These are phyloP conservation scores for Xestia sexstrigata DNA, from an alignment of 2,888 invertebrate genomes.

Conservation along the genomic window DNA sequence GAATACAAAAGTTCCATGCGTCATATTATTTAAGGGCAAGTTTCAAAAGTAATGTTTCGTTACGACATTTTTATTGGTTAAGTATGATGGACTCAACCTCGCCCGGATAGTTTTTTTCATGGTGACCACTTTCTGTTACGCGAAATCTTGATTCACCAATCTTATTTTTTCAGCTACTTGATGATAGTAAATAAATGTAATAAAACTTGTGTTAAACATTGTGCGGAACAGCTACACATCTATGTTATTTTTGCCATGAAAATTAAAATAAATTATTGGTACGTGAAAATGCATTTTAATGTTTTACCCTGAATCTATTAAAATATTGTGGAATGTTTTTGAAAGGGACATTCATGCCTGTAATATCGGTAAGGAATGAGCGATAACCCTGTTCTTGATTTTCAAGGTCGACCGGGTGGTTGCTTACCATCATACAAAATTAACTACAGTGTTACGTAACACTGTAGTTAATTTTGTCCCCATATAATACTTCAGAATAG, in stretches of 20 bases:
- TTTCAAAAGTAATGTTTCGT: not conserved
- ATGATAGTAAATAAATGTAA: slow-evolving; percentile 23
- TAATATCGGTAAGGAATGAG: not conserved
- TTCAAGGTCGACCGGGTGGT: not conserved
- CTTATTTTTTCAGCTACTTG: not conserved
- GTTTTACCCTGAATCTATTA: slow-evolving; percentile 14
- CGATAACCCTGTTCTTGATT: not conserved
- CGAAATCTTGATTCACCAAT: not conserved
- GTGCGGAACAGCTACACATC: slow-evolving; percentile 71
- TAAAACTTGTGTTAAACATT: slow-evolving; percentile 60
- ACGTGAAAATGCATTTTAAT: slow-evolving; percentile 56
- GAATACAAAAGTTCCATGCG: slow-evolving; percentile 24
- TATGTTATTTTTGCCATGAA: slow-evolving; percentile 83
- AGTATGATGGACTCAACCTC: not conserved
- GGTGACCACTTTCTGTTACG: not conserved
- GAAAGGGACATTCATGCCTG: not conserved
- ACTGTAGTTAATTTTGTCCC: not conserved
- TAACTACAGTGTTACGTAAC: too few species aligned
- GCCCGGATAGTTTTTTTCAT: not conserved
- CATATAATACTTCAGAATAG: not conserved
- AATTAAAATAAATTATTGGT: slow-evolving; percentile 81
- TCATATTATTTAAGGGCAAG: slow-evolving; percentile 11
- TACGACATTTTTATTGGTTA: slow-evolving; percentile 1
- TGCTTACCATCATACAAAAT: not conserved
- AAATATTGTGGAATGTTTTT: not conserved